Base-by-base conservation (phyloP, 2,888 invertebrate genomes). In the Yponomeuta plumbellus region DNA sequence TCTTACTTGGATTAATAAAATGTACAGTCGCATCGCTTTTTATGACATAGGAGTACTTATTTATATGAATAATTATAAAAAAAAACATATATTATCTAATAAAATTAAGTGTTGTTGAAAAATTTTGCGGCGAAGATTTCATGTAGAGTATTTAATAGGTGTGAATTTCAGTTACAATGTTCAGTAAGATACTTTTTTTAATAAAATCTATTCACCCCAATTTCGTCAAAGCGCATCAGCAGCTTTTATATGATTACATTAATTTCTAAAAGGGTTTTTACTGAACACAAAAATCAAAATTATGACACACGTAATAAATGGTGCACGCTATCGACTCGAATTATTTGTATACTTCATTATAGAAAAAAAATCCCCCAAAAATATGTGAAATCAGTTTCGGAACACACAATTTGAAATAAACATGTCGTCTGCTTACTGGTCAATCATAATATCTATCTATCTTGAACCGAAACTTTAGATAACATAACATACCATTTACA, bases 11-110 rank as follows among this genome's bases (percentile, higher is more conserved):
- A 52, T 17, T 34, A 17, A 17, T 52, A 52, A 52, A 52, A 52
- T 52, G 44, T 52, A 52, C 44, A 52, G 44, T 52, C 17, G 44
- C 44, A 52, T 52, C 44, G 44, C 44, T 52, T 52, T 52, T 52
- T 52, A 52, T 17, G 10, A 52, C 5, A 52, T 52, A 52, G 17
- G 44, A 52, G 44, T 52, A 52, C 17, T 8, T 52, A 52, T 52
- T 34, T 34, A 52, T 52, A 52, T 52, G 1, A 52, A 52, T 52
- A 52, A 52, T 52, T 17, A 52, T 52, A 52, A 52, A 17, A 17
- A 13, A 52, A 44, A 44, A 11, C 2, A 52, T 13, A 52, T 52
- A 17, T 52, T 52, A 52, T 17, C 44, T 52, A 52, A 52, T 52
- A 52, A 52, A 52, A 52, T 52, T 52, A 52, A 52, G 44, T 52